These are phyloP conservation scores for Silurus glanis DNA, from an alignment of 2,113 vertebrate genomes.

Conservation along the genomic window DNA sequence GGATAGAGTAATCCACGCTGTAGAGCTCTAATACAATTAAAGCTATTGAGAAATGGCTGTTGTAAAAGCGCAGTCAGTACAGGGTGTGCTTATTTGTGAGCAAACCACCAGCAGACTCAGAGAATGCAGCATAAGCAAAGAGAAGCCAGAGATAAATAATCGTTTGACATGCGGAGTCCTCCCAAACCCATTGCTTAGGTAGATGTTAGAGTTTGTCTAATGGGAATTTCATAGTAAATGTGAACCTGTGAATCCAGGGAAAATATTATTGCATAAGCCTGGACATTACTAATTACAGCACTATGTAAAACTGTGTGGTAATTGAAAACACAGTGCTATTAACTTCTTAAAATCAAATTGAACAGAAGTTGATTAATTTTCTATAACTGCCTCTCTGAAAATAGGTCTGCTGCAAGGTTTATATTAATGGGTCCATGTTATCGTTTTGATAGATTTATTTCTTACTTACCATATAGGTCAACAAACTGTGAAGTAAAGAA, in stretches of 20 bases:
- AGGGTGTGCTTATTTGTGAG: background rate
- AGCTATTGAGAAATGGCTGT: background rate
- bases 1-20: background rate
- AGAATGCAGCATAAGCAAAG: background rate
- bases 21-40: background rate
- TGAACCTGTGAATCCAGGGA: too few species aligned
- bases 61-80: background rate
- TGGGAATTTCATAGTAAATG: background rate
- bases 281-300: background rate
- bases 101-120: background rate
- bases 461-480: background rate
- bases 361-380: background rate
- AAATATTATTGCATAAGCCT: background rate
- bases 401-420: background rate
- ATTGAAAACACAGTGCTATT: background rate
- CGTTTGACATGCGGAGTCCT: background rate
- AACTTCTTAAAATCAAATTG: background rate
- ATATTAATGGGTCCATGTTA: background rate
- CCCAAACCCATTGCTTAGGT: too few species aligned
- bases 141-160: background rate
- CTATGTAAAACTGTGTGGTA: background rate
- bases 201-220: background rate
- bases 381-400: background rate
- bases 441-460: background rate
- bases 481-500: background rate